Conservation (phyloP, 2,888 invertebrate species). For the Dermolepida albohirtum region DNA sequence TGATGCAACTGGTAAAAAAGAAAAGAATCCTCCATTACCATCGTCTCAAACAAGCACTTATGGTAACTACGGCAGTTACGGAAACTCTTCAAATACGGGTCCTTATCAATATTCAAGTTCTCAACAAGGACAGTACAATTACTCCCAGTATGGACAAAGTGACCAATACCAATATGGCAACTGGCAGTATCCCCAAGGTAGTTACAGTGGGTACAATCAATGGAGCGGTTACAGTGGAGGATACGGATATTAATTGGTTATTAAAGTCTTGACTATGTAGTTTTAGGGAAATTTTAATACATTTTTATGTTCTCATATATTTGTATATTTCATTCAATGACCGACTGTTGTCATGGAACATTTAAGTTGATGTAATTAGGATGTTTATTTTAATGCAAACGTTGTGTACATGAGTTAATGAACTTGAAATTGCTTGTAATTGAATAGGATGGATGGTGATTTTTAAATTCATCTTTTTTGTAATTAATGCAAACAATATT, state of each 20-base stretch:
- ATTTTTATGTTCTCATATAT: too few species aligned
- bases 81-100: slow-evolving; percentile 63
- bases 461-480: too few species aligned
- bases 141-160: slow-evolving; percentile 69
- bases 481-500: too few species aligned
- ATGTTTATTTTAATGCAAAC: not conserved
- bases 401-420: slow-evolving; percentile 9
- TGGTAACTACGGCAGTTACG: slow-evolving; percentile 60
- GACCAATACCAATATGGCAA: slow-evolving; percentile 71
- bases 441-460: too few species aligned
- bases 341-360: too few species aligned
- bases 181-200: slow-evolving; percentile 71
- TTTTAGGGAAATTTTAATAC: too few species aligned
- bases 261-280: not conserved
- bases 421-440: too few species aligned
- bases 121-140: slow-evolving; percentile 67
- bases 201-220: slow-evolving; percentile 70
- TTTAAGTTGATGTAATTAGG: not conserved
- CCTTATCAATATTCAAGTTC: slow-evolving; percentile 63
- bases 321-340: too few species aligned
- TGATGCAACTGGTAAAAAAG: slow-evolving; percentile 59
- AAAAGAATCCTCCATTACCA: slow-evolving; percentile 61
- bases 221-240: slow-evolving; percentile 71
- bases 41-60: slow-evolving; percentile 59
- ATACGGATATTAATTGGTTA: slow-evolving; percentile 57